A percentile compares a stretch with the other conserved stretches of the same genome.
phyloP scores from a whole-genome alignment of 1,140 invertebrate genomes.

The Tyrophagus putrescentiae region DNA sequence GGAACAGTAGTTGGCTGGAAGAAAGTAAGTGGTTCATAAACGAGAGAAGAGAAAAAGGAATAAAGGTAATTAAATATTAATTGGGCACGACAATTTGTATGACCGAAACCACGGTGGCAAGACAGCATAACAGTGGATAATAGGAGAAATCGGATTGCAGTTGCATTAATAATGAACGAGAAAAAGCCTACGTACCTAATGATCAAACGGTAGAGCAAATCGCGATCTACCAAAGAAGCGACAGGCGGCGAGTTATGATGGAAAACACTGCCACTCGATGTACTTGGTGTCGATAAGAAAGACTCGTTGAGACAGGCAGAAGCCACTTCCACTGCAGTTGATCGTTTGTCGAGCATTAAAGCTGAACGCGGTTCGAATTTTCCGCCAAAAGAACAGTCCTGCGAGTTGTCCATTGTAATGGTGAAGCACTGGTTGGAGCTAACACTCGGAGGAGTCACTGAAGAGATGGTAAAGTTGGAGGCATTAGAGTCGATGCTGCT shows the following conservation, averaged over 20 bases:
- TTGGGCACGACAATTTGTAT: no score
- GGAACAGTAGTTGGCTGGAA: constrained; percentile 11
- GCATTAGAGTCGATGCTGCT: no score
- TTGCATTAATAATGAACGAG: no score
- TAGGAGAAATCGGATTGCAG: background rate
- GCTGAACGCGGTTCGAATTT: background rate
- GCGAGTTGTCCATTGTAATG: background rate
- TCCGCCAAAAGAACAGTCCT: no score
- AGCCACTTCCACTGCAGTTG: background rate
- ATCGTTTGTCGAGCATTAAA: constrained; percentile 6
- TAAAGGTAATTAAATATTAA: no score
- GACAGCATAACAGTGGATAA: no score
- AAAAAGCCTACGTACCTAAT: background rate
- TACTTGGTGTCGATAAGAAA: background rate
- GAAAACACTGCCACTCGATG: no score
- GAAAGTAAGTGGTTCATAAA: background rate
- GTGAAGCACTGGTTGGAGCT: constrained; percentile 4
- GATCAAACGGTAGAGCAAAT: constrained; percentile 5
- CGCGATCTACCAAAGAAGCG: background rate
- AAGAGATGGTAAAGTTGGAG: background rate
- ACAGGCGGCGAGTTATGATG: no score
- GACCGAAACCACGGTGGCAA: no score
- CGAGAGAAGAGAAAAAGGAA: no score
- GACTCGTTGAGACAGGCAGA: background rate
- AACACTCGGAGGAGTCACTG: background rate